phyloP scores from a whole-genome alignment of 2,888 invertebrate genomes.

The Thera obeliscata region DNA sequence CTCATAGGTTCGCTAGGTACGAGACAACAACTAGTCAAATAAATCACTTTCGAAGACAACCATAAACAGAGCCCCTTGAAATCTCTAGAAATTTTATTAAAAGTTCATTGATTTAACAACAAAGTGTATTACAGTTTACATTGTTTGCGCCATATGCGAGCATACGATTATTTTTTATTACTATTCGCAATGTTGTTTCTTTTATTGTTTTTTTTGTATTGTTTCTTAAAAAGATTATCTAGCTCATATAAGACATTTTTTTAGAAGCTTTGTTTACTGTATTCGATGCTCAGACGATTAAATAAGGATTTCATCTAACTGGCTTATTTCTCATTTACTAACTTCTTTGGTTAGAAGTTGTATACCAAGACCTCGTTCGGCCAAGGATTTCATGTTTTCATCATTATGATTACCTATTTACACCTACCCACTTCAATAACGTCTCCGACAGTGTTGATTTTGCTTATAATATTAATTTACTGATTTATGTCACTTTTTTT shows the following conservation, averaged over 20 bases:
- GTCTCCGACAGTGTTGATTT: neutral
- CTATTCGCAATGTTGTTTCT: constrained; percentile 20
- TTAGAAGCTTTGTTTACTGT: neutral
- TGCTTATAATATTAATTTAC: neutral
- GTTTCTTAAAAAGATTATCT: neutral
- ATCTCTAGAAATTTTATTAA: constrained; percentile 17
- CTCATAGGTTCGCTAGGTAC: neutral
- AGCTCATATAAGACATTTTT: neutral
- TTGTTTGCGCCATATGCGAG: constrained; percentile 36
- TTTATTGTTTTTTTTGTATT: neutral
- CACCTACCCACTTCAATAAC: neutral
- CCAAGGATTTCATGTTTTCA: constrained; percentile 26
- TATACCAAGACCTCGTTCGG: constrained; percentile 18
- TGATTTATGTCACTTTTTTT: too few species aligned
- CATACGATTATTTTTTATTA: constrained; percentile 31
- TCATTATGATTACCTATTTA: neutral
- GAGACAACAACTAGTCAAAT: constrained; percentile 2
- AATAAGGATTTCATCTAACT: neutral
- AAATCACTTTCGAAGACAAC: constrained; percentile 8
- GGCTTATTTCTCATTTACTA: neutral
- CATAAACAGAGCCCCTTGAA: constrained; percentile 9
- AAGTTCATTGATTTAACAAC: constrained; percentile 26
- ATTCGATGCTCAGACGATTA: neutral
- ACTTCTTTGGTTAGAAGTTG: constrained; percentile 1
- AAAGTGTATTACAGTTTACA: constrained; percentile 30